phyloP scores from a whole-genome alignment of 1,140 invertebrate species.

The Drosophila arawakana region DNA sequence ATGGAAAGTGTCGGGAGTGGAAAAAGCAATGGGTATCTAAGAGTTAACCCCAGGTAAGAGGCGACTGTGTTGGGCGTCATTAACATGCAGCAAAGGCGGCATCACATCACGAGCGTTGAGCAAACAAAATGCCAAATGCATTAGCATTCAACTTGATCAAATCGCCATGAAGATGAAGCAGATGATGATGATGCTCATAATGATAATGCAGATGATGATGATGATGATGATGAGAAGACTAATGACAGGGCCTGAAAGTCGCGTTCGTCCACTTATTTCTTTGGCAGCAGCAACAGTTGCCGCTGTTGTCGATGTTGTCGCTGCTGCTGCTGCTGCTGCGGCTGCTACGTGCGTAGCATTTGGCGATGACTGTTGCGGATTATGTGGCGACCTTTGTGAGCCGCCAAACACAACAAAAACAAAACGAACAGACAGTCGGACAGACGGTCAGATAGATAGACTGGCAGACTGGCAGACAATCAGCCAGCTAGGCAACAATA shows the following conservation, averaged over 20 bases:
- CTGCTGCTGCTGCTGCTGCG: conserved; percentile 5
- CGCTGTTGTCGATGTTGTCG: conserved; percentile 9
- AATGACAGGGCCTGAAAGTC: conserved; percentile 44
- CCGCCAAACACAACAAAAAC: conserved; percentile 18
- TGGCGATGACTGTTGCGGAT: conserved; percentile 46
- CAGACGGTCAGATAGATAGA: neutral
- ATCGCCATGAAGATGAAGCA: conserved; percentile 16
- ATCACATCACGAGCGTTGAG: conserved; percentile 49
- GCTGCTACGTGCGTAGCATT: conserved; percentile 42
- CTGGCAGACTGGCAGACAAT: neutral
- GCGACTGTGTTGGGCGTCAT: conserved; percentile 53
- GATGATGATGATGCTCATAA: neutral
- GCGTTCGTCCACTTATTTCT: conserved; percentile 50
- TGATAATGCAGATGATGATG: conserved; percentile 27
- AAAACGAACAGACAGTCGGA: neutral
- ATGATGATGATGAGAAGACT: conserved; percentile 21
- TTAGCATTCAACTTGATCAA: conserved; percentile 47
- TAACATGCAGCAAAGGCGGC: conserved; percentile 51
- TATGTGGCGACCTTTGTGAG: conserved; percentile 40
- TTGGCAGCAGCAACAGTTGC: conserved; percentile 16
- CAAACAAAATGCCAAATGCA: conserved; percentile 64
- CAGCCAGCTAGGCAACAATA: conserved; percentile 6
- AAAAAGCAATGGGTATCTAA: conserved; percentile 11
- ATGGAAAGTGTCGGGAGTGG: conserved; percentile 11
- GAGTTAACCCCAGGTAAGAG: neutral